Evolutionary conservation across 2,888 invertebrate genomes (phyloP), one percentile per base, ranked within the genome.

Genomic region (Chrysina gloriosa): DNA sequence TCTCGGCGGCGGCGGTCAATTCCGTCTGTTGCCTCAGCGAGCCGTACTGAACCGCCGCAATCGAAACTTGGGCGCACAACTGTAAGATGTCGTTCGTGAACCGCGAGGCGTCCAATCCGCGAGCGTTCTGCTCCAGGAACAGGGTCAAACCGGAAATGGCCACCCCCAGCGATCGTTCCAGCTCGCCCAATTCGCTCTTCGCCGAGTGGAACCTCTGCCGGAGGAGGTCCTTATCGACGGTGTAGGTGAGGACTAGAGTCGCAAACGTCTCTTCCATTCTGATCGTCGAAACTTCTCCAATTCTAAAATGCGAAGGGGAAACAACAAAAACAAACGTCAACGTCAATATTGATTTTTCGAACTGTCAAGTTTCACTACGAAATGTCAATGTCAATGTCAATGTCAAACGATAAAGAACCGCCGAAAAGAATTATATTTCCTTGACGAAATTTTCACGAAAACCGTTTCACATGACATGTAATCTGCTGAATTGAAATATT

Each of bases 11-110:
- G 27, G 65, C 66, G 52, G 64, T 45, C 14, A 67, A 34, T 19
- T 63, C 64, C 5, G 52, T 23, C 36, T 72, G 71, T 39, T 70
- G 71, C 7, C 48, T 31, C n/a, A 72, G 36, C 1, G 70, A 66
- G 31, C 72, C 72, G 67, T 45, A 71, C 50, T 68, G 70, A 54
- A 27, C 71, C 31, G 69, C 72, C 58, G 64, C 63, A 14, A 50
- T 42, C 27, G 61, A 66, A 1, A 65, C 34, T 66, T 71, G 65
- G 3, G 63, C 31, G 21, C 64, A 64, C 5, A 65, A 25, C 27
- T 39, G 16, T 23, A 63, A 23, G 25, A 70, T 50, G 21, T 14
- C 25, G 14, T 68, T 47, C 52, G 67, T 23, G 27, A 65, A 63
- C 7, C 48, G 14, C 14, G 58, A 61, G 7, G 42, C 61, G 39